Evolutionary conservation across 2,888 invertebrate genomes (phyloP), one percentile per base, ranked within the genome.

Genomic region (Patella ulyssiponensis): DNA sequence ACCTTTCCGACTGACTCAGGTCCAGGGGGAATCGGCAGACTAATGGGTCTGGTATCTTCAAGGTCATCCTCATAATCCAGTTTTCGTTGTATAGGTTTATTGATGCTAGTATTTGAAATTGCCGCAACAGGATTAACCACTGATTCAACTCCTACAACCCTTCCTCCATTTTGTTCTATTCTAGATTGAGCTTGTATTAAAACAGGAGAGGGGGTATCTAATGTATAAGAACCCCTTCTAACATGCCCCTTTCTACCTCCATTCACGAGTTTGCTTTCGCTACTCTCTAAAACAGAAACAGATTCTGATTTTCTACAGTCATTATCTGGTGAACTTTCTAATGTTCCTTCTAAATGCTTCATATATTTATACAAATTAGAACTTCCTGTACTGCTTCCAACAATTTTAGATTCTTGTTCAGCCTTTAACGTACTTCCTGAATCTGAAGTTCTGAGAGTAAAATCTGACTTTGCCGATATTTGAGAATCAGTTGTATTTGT

Each of bases 191-290:
- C 80, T 23, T 77, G 74, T 15, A 88, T 74, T 12, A 96, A 93
- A 81, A 94, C 94, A 0, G 95, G 95, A 87, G 96, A 96, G 0
- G 96, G 96, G 33, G 94, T 93, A 0, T 96, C 94, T 72, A 96
- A 91, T 0, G 95, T 95, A 87, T 96, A 96, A 0, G 96, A 96
- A 80, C 95, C 94, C 87, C 95, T 95, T 74, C 96, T 93, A 15
- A 94, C 93, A 76, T 88, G 87, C 51, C 58, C 78, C 64, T 52
- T 56, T 12, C 20, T 33, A n/a, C 51, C 64, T n/a, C 7, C 54
- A 64, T 64, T 15, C 23, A 23, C 64, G 71, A 20, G 20, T 51
- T 73, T 44, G 27, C 70, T 17, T 15, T 77, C 80, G 23, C 70
- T 69, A 54, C 54, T 73, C 72, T 44, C 51, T 74, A 20, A 12